Evolutionary conservation across 1,140 invertebrate genomes (phyloP).

Genomic region (Pachypeltis micranthus): DNA sequence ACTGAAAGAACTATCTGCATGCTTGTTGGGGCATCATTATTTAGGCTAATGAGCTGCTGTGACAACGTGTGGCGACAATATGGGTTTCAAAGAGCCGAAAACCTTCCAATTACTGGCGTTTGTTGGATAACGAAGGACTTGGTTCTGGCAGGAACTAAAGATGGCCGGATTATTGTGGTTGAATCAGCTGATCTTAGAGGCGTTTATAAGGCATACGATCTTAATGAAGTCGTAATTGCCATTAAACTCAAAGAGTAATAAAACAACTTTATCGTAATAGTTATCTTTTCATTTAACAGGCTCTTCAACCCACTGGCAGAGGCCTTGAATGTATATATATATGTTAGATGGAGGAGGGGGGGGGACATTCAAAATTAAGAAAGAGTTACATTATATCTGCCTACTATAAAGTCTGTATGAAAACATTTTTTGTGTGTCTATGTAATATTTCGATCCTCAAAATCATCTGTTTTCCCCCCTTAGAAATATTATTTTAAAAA

Average conservation of each 20-base stretch:
- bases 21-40: conserved; percentile 57
- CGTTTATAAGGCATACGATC: conserved; percentile 43
- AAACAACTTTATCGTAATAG: too few relatives aligned
- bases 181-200: conserved; percentile 66
- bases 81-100: conserved; percentile 70
- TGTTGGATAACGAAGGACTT: conserved; percentile 61
- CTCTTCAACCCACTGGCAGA: too few relatives aligned
- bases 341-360: too few relatives aligned
- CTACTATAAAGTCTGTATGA: too few relatives aligned
- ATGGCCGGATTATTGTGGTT: conserved; percentile 58
- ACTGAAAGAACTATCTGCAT: conserved; percentile 60
- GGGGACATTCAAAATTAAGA: too few relatives aligned
- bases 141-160: conserved; percentile 59
- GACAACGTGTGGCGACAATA: conserved; percentile 70
- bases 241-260: background rate
- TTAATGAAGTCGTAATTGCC: conserved; percentile 27
- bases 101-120: conserved; percentile 52
- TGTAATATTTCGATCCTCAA: too few relatives aligned
- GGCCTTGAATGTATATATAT: background rate
- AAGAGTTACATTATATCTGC: too few relatives aligned
- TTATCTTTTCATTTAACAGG: too few relatives aligned
- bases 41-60: conserved; percentile 62
- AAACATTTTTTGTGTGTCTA: too few relatives aligned
- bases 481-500: too few relatives aligned
- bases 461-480: too few relatives aligned